These are phyloP conservation scores for Acanthurus tractus DNA, from an alignment of 2,797 vertebrate species.

Conservation along the genomic window DNA sequence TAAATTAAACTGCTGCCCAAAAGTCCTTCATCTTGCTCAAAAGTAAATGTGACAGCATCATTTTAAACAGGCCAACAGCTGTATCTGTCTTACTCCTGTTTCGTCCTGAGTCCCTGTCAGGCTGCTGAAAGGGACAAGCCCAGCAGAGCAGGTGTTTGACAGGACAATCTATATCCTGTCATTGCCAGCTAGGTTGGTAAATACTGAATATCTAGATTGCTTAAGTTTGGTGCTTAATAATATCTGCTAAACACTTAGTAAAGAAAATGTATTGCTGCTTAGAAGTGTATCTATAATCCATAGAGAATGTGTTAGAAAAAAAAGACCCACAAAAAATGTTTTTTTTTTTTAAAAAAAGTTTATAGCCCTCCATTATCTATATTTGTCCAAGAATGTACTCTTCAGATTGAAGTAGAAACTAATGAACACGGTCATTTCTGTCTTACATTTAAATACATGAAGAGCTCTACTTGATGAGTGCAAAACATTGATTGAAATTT, in stretches of 20 bases:
- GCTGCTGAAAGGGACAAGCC: conserved; percentile 42
- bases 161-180: conserved; percentile 57
- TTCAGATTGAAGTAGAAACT: neutral
- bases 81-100: conserved; percentile 42
- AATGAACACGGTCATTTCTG: neutral
- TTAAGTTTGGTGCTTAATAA: conserved; percentile 24
- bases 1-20: conserved; percentile 48
- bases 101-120: conserved; percentile 46
- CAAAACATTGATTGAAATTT: conserved; percentile 13
- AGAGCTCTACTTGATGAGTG: neutral
- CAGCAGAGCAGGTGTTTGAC: conserved; percentile 61
- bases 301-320: neutral
- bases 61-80: conserved; percentile 49
- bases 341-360: neutral
- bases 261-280: conserved; percentile 10
- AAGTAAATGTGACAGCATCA: conserved; percentile 54
- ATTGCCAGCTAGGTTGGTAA: conserved; percentile 56
- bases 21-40: conserved; percentile 49
- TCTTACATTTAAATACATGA: conserved; percentile 25
- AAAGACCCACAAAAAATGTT: neutral
- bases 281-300: neutral
- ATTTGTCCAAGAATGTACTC: neutral
- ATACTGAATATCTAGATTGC: conserved; percentile 4
- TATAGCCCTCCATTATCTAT: neutral
- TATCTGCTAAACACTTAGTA: conserved; percentile 5